A percentile compares a stretch with the other conserved stretches of the same genome.
phyloP scores from a whole-genome alignment of 2,888 invertebrate genomes.

The Lepidocyrtoides sp. region DNA sequence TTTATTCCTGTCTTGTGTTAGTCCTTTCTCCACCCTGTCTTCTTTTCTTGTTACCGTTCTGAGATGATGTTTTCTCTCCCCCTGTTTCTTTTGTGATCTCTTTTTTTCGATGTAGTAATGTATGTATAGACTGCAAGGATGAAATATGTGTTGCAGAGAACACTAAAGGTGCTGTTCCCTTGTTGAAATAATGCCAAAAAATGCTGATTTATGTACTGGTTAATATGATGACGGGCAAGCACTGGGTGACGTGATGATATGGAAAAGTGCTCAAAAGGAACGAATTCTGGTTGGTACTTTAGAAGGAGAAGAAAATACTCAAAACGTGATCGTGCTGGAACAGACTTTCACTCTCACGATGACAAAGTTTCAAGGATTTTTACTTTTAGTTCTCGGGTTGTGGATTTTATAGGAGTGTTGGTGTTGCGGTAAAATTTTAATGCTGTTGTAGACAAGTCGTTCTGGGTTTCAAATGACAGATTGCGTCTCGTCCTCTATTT shows the following conservation, averaged over 20 bases:
- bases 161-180: background rate
- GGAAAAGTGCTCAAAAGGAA: background rate
- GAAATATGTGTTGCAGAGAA: background rate
- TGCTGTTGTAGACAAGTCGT: constrained; percentile 4
- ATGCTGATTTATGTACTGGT: constrained; percentile 32
- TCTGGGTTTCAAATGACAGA: constrained; percentile 1
- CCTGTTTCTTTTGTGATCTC: background rate
- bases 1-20: background rate
- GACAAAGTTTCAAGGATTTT: constrained; percentile 8
- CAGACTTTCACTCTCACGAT: constrained; percentile 57
- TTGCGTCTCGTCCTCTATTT: background rate
- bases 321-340: constrained; percentile 25
- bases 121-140: background rate
- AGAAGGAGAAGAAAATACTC: constrained; percentile 16
- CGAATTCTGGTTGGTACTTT: background rate
- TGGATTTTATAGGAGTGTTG: background rate
- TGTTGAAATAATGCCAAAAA: constrained; percentile 32
- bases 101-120: background rate
- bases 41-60: background rate
- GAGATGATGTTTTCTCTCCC: background rate
- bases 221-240: constrained; percentile 11
- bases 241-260: constrained; percentile 35
- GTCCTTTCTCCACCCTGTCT: background rate
- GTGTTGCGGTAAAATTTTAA: background rate
- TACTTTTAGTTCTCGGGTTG: constrained; percentile 27